Conservation (phyloP, 2,888 invertebrate genomes). For the Eulithis prunata region DNA sequence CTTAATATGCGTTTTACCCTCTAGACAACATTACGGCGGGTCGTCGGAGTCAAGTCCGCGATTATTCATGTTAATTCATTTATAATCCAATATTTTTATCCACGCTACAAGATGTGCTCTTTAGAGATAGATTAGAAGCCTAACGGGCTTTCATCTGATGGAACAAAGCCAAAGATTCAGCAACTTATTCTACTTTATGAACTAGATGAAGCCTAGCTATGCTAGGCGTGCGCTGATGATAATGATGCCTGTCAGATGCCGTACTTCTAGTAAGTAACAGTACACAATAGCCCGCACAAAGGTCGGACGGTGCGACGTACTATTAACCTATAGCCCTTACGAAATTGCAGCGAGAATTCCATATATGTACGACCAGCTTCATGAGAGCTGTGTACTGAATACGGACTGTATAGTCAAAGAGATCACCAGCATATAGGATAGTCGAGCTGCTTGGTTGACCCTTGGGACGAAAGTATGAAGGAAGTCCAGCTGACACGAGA, state of each 20-base stretch:
- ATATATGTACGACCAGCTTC: constrained; percentile 49
- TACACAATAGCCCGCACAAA: constrained; percentile 42
- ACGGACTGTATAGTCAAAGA: constrained; percentile 9
- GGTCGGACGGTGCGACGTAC: constrained; percentile 53
- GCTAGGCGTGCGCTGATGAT: background rate
- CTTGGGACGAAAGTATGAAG: too few species aligned
- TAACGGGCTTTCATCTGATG: background rate
- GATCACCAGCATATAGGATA: background rate
- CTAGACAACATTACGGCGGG: constrained; percentile 5
- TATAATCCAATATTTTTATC: constrained; percentile 3
- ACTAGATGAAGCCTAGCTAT: background rate
- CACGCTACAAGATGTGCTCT: background rate
- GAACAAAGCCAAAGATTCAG: too few species aligned
- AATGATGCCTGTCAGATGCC: constrained; percentile 7
- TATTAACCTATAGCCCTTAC: constrained; percentile 60
- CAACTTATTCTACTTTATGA: too few species aligned
- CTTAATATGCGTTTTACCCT: constrained; percentile 11
- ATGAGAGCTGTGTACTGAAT: constrained; percentile 17
- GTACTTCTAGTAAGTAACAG: constrained; percentile 27
- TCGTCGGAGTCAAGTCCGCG: constrained; percentile 2
- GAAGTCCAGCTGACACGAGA: too few species aligned
- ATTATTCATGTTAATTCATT: constrained; percentile 6
- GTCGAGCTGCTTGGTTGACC: background rate
- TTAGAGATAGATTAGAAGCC: background rate
- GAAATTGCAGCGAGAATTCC: constrained; percentile 61